Percentiles rank a stretch among this genome's conserved stretches.
Conservation (phyloP, 2,888 invertebrate species). For the Philereme vetulata region DNA sequence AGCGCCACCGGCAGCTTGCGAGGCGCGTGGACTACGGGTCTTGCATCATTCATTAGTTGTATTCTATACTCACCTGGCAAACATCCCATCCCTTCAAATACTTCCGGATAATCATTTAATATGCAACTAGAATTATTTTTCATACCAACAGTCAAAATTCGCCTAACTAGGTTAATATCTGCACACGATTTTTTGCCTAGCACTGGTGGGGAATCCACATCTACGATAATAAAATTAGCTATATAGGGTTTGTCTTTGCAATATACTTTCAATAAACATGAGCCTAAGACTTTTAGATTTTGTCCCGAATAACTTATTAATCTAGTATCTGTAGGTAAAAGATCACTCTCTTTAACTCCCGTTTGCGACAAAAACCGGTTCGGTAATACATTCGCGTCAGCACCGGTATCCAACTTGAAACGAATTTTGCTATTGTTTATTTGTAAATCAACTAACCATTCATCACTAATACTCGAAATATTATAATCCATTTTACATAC, state of each 20-base stretch:
- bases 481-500: too few species aligned
- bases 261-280: conserved; percentile 34
- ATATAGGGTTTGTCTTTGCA: too few species aligned
- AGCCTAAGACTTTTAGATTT: conserved; percentile 29
- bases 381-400: conserved; percentile 38
- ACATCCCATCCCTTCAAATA: too few species aligned
- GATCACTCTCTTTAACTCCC: conserved; percentile 18
- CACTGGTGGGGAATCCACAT: too few species aligned
- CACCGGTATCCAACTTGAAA: conserved; percentile 40
- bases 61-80: conserved; percentile 16
- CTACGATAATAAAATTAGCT: too few species aligned
- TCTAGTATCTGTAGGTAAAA: conserved; percentile 20
- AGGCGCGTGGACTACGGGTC: conserved; percentile 34
- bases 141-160: too few species aligned
- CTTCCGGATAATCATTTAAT: too few species aligned
- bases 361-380: conserved; percentile 9
- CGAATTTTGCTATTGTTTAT: conserved; percentile 26
- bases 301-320: conserved; percentile 34
- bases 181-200: too few species aligned
- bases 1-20: conserved; percentile 38
- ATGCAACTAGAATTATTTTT: too few species aligned
- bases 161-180: too few species aligned
- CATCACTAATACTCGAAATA: too few species aligned
- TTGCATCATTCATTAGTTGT: conserved; percentile 9
- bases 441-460: conserved; percentile 29